A percentile compares a stretch with the other conserved stretches of the same genome.
Conservation (phyloP, 2,888 invertebrate genomes). For the Crocallis elinguaria region DNA sequence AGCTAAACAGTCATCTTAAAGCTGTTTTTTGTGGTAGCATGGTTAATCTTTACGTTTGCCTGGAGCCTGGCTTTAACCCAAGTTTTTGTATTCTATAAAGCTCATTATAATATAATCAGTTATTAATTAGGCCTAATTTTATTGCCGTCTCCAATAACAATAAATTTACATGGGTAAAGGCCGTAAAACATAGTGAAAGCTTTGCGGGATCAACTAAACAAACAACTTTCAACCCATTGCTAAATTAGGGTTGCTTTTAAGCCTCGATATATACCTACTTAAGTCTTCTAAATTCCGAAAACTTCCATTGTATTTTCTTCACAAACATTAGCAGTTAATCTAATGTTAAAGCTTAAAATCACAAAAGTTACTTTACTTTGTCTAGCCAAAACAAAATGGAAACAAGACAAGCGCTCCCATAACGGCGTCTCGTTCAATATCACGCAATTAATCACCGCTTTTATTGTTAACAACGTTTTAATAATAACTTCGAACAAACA, state of each 20-base stretch:
- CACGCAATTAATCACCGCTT: conserved; percentile 22
- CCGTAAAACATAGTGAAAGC: conserved; percentile 15
- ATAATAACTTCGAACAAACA: conserved; percentile 24
- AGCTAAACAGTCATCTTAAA: no score
- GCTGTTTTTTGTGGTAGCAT: no score
- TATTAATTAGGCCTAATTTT: conserved; percentile 1
- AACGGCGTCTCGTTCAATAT: conserved; percentile 14
- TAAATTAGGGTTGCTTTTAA: neutral
- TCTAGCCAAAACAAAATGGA: conserved; percentile 3
- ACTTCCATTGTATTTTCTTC: neutral
- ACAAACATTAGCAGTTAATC: conserved; percentile 2
- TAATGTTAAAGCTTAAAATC: neutral
- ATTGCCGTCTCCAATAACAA: conserved; percentile 14
- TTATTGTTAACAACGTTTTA: conserved; percentile 25
- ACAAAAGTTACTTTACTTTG: conserved; percentile 3
- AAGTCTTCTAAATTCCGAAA: neutral
- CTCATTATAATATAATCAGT: neutral
- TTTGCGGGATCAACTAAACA: conserved; percentile 17
- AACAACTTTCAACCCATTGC: conserved; percentile 15
- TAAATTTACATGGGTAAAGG: conserved; percentile 16
- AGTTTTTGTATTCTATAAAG: neutral
- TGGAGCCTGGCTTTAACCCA: neutral
- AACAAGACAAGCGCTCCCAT: conserved; percentile 12
- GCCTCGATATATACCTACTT: no score
- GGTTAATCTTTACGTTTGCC: no score